Conservation (phyloP, 92 coral and sea anemone genomes). For the Pocillopora grandis region DNA sequence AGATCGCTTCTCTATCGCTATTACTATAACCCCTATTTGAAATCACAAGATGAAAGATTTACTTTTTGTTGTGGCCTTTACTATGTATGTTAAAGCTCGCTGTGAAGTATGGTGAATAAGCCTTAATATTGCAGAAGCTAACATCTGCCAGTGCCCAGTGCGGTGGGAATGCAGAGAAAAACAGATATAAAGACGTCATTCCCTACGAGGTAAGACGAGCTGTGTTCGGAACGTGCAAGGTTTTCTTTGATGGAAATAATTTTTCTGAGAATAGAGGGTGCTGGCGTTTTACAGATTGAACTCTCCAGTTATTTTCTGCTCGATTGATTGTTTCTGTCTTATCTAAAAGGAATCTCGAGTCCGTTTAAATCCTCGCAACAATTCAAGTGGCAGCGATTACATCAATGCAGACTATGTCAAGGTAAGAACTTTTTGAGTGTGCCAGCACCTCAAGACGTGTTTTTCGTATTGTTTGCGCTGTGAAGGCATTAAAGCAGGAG, state of each 20-base stretch:
- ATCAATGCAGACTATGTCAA: constrained; percentile 88
- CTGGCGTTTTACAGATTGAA: not conserved
- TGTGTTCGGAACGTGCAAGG: not conserved
- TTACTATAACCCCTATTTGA: no score
- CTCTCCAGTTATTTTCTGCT: not conserved
- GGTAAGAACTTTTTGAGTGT: constrained; percentile 47
- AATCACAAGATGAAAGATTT: no score
- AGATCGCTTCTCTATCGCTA: no score
- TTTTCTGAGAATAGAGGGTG: not conserved
- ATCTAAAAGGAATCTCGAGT: constrained; percentile 85
- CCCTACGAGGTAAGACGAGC: constrained; percentile 81
- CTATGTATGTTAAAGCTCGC: no score
- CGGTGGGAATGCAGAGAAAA: constrained; percentile 65
- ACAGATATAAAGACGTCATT: constrained; percentile 85
- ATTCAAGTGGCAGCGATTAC: constrained; percentile 73
- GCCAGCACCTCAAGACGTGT: no score
- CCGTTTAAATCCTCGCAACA: constrained; percentile 71
- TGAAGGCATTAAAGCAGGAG: no score
- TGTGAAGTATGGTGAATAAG: no score
- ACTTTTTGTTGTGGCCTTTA: no score
- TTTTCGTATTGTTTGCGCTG: no score
- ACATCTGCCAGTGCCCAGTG: constrained; percentile 72
- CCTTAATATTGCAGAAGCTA: constrained; percentile 54
- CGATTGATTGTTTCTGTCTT: not conserved
- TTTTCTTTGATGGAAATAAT: not conserved